phyloP scores from a whole-genome alignment of 2,113 vertebrate species.

The Chamaea fasciata region DNA sequence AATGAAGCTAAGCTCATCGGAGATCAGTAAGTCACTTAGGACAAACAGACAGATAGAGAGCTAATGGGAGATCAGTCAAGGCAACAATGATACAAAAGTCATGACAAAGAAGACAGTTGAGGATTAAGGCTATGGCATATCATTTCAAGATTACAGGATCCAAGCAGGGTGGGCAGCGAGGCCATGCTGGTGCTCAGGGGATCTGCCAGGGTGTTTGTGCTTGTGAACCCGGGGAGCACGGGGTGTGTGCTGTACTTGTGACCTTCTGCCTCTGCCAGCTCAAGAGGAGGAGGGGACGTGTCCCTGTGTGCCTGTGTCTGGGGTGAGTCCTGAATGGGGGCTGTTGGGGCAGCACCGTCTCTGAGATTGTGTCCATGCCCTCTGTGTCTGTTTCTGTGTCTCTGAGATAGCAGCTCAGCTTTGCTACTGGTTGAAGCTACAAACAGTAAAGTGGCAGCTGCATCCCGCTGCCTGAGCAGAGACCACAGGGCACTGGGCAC shows the following conservation, averaged over 20 bases:
- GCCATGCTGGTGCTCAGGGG: fast-evolving
- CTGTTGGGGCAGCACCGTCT: fast-evolving
- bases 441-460: background rate
- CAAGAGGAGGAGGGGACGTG: fast-evolving
- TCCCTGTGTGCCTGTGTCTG: background rate
- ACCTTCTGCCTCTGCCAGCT: background rate
- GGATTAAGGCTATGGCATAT: too few relatives aligned
- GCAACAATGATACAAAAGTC: background rate
- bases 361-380: fast-evolving
- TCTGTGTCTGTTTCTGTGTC: background rate
- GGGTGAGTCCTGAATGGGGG: background rate
- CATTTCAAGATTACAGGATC: background rate
- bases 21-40: background rate
- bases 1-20: background rate
- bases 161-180: fast-evolving
- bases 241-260: background rate
- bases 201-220: fast-evolving
- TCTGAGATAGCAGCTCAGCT: background rate
- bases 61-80: background rate
- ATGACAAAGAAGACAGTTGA: background rate
- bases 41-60: too few relatives aligned
- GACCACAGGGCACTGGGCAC: background rate
- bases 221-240: background rate
- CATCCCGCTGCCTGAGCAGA: background rate
- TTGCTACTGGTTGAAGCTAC: background rate